Conservation (phyloP, 2,797 vertebrate species). For the Aldrovandia affinis region DNA sequence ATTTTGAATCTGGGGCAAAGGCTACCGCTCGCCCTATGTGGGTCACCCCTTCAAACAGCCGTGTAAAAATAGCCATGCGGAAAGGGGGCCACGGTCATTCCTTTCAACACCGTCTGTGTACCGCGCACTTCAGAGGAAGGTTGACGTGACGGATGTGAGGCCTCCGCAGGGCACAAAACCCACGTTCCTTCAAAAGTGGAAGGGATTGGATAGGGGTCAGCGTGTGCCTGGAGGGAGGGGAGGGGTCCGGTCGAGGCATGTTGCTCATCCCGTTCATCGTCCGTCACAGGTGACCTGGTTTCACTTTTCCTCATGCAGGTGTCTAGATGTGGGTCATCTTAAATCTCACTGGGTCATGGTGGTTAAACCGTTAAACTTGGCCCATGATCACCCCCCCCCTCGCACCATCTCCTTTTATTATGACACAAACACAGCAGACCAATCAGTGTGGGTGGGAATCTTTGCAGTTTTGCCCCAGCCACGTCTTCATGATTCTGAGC, state of each 20-base stretch:
- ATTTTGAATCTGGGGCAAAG: slow-evolving; percentile 30
- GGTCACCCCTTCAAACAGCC: not conserved
- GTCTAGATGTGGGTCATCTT: not conserved
- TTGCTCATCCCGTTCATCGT: not conserved
- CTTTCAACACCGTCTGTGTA: not conserved
- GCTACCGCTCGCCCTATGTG: not conserved
- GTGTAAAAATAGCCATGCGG: slow-evolving; percentile 11
- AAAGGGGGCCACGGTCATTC: not conserved
- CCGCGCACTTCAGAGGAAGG: not conserved
- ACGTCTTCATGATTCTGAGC: not conserved
- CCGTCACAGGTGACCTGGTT: not conserved
- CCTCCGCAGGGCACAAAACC: not conserved
- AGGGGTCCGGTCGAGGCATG: not conserved
- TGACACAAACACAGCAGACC: not conserved
- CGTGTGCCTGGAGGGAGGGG: not conserved
- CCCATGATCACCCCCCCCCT: not conserved
- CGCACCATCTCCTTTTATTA: not conserved
- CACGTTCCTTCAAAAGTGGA: not conserved
- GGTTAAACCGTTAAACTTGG: not conserved
- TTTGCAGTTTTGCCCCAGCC: not conserved
- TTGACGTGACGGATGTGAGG: not conserved
- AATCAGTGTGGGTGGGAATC: not conserved
- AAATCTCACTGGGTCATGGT: not conserved
- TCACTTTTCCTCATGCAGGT: not conserved
- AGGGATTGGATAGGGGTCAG: too few species aligned